Base-by-base conservation (phyloP, 2,888 invertebrate species). In the Carpatolechia fugitivella region DNA sequence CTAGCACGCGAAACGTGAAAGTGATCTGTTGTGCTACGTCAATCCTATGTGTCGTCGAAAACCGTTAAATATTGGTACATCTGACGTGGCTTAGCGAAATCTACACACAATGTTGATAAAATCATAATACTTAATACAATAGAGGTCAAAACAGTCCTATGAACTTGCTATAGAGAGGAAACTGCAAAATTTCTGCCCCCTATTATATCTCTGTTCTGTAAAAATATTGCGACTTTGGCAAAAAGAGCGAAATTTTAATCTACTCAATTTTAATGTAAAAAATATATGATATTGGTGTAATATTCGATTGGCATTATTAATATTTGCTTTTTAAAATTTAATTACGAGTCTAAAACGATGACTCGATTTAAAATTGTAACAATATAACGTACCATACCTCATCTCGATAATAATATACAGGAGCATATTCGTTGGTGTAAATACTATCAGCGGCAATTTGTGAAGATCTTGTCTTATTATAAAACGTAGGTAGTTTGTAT, bases 361-460 rank as follows among this genome's bases (percentile, higher is more conserved):
- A 49, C 51, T 51, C 53, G 53, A 52, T 57, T 56, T 49, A 59
- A 59, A 54, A 56, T 62, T 56, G 60, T 57, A 10, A 56, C 57
- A 61, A 56, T 53, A 69, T 71, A 81, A 78, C 78, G 77, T 72
- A 72, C 69, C 77, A 74, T 80, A 82, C 81, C 81, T 82, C 82
- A 82, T 76, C 66, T 70, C 73, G 72, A 69, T 77, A 74, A 73
- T 66, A 63, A 62, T 59, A 54, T 65, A 67, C 8, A 41, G 10
- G 16, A 58, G 47, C 49, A 55, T 46, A 54, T 41, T 40, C 20
- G 48, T 50, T 41, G 24, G 8, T 52, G 33, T 48, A 47, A 50
- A 44, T 38, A 30, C 30, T 44, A 18, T 47, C 48, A 13, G 14
- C 55, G 40, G 30, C 36, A n/a, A 47, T 57, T 59, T 58, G 58